Base-by-base conservation (phyloP, 2,888 invertebrate species). In the Yponomeuta cagnagella region DNA sequence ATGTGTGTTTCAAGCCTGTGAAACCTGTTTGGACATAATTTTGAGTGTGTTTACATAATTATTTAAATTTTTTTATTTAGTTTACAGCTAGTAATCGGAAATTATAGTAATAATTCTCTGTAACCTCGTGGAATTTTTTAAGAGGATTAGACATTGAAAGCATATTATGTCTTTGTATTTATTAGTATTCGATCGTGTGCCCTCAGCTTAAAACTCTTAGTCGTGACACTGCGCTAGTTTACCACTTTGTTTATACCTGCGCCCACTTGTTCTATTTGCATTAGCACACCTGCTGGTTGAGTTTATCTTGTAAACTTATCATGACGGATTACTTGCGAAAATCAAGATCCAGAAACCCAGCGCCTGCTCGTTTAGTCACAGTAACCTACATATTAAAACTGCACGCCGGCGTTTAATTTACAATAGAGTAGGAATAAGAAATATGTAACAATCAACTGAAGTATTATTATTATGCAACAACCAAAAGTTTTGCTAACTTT, bases 271-370 rank as follows among this genome's bases (percentile, higher is more conserved):
- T 71, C 72, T 71, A 83, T 87, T 85, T 86, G 80, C 84, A 87
- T 87, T 82, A 81, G 81, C 77, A 79, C 85, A 88, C 86, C 85
- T 87, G 85, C 77, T 77, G 76, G 33, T 70, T 70, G 74, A 71
- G 72, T 76, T 82, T 85, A 87, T 85, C 86, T 82, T 77, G 79
- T 79, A 79, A 78, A 82, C 74, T 80, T 80, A 86, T 85, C 82
- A 76, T 71, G 79, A 77, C 76, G 75, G 78, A 77, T 77, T 73
- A 77, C 78, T 80, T 79, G 78, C 75, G 81, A 83, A 83, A 80
- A 83, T 78, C 71, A 73, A 78, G 79, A 83, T 82, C 75, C 48
- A 23, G 65, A 69, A 12, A 68, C 30, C 5, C 10, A 31, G 52
- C 15, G 15, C 52, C 15, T 10, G 10, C 4, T 15, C 52, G 15